phyloP scores from a whole-genome alignment of 2,888 invertebrate genomes.

The Herminia tarsipennalis region DNA sequence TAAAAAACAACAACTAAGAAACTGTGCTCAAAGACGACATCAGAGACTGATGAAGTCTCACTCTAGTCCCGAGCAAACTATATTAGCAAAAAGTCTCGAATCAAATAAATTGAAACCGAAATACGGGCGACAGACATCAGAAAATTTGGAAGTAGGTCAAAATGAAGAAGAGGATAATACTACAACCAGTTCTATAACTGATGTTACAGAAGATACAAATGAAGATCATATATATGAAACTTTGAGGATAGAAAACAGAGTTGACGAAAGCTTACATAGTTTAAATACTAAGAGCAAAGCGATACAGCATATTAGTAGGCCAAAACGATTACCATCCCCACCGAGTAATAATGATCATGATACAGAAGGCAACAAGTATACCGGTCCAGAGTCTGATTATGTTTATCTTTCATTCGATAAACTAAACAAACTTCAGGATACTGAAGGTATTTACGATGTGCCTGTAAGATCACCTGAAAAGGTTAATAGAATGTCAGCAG shows the following conservation, averaged over 20 bases:
- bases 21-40: constrained; percentile 82
- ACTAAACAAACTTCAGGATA: constrained; percentile 59
- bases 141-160: constrained; percentile 58
- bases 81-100: constrained; percentile 69
- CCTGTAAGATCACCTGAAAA: constrained; percentile 73
- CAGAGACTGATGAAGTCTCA: constrained; percentile 84
- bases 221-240: constrained; percentile 87
- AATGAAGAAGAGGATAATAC: constrained; percentile 43
- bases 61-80: constrained; percentile 80
- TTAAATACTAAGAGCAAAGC: constrained; percentile 66
- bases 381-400: constrained; percentile 77
- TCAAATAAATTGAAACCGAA: constrained; percentile 67
- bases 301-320: constrained; percentile 62
- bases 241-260: constrained; percentile 74
- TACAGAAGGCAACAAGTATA: constrained; percentile 59
- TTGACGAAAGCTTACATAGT: constrained; percentile 59
- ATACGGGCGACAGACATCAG: constrained; percentile 69
- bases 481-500: constrained; percentile 47
- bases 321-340: constrained; percentile 70
- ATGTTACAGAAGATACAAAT: constrained; percentile 60
- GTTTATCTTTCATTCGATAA: constrained; percentile 80
- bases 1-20: constrained; percentile 89
- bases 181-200: constrained; percentile 45
- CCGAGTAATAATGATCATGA: constrained; percentile 48
- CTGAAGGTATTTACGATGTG: constrained; percentile 75